Conservation (phyloP, 2,888 invertebrate species). For the Drosophila borealis region DNA sequence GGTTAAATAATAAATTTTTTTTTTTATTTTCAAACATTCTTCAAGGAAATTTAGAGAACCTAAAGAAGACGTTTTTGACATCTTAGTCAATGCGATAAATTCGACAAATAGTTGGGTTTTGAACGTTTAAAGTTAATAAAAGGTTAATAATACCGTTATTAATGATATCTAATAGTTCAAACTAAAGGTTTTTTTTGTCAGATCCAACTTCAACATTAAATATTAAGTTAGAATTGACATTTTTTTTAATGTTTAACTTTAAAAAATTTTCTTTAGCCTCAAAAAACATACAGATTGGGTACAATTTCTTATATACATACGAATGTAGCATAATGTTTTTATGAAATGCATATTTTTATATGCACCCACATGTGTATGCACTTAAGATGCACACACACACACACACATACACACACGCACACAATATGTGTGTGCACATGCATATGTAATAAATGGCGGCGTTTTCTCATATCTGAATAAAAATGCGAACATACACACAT, state of each 20-base stretch:
- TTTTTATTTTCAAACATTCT: neutral
- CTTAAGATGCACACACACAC: neutral
- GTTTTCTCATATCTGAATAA: conserved; percentile 44
- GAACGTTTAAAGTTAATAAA: no score
- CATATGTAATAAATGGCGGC: conserved; percentile 45
- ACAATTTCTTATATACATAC: neutral
- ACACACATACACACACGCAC: neutral
- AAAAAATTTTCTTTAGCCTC: neutral
- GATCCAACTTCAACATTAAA: neutral
- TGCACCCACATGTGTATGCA: conserved; percentile 8
- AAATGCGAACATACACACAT: conserved; percentile 44
- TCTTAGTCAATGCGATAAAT: neutral
- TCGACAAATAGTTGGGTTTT: neutral
- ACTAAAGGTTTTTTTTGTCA: neutral
- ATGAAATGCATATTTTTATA: conserved; percentile 3
- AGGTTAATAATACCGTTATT: no score
- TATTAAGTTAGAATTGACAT: neutral
- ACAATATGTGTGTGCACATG: conserved; percentile 11
- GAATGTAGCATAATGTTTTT: neutral
- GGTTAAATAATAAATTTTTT: neutral
- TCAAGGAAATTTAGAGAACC: no score
- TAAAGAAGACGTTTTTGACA: neutral
- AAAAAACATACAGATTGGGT: neutral
- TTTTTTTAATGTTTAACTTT: neutral
- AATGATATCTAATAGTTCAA: neutral